Conservation (phyloP, 2,888 invertebrate species). For the Terebella lapidaria region DNA sequence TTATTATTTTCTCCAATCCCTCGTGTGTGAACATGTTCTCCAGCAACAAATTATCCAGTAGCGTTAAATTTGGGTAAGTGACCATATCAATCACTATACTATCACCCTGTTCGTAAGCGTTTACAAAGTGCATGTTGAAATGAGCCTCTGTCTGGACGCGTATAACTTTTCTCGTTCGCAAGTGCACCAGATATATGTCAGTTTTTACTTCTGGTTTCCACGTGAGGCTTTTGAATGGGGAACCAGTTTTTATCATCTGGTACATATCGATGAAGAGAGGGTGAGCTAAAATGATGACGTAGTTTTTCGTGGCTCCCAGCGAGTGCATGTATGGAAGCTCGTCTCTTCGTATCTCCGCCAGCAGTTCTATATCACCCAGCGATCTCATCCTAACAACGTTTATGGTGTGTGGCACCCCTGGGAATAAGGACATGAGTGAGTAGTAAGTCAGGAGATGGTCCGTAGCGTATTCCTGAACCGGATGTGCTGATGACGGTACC, state of each 20-base stretch:
- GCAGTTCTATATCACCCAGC: conserved; percentile 28
- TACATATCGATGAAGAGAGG: conserved; percentile 38
- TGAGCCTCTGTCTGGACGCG: conserved; percentile 27
- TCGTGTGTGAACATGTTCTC: conserved; percentile 28
- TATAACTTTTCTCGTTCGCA: conserved; percentile 28
- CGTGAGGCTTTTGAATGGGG: conserved; percentile 37
- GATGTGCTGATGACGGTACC: conserved; percentile 44
- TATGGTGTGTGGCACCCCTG: conserved; percentile 29
- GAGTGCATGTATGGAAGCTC: conserved; percentile 47
- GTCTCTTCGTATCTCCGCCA: conserved; percentile 32
- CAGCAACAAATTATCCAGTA: conserved; percentile 34
- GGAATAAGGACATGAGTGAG: conserved; percentile 34
- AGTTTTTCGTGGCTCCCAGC: conserved; percentile 37
- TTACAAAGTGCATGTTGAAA: conserved; percentile 45
- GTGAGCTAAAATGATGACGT: conserved; percentile 38
- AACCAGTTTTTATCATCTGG: conserved; percentile 33
- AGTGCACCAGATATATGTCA: conserved; percentile 33
- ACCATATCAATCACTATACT: conserved; percentile 36
- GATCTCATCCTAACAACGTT: conserved; percentile 35
- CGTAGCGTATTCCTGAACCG: conserved; percentile 38
- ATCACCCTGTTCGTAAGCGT: conserved; percentile 35
- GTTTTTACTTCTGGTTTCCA: conserved; percentile 33
- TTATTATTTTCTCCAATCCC: conserved; percentile 30
- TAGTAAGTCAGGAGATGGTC: conserved; percentile 35
- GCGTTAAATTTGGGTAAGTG: conserved; percentile 34